Evolutionary conservation across 2,888 invertebrate species (phyloP).

Genomic region (Lochmaea crataegi): DNA sequence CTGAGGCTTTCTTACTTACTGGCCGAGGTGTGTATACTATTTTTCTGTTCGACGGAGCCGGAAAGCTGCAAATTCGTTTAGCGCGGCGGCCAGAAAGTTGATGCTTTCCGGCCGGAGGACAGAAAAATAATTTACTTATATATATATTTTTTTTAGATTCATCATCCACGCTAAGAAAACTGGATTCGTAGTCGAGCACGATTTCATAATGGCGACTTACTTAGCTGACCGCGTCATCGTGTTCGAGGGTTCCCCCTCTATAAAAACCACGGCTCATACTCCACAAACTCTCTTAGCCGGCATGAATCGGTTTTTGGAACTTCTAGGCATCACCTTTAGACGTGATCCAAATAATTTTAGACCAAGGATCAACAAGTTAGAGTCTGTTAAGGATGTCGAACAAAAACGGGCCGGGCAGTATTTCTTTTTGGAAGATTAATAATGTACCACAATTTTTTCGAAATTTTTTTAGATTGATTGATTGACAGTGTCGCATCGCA

Average conservation of each 20-base stretch:
- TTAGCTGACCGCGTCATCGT: slow-evolving; percentile 98
- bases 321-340: slow-evolving; percentile 97
- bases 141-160: slow-evolving; percentile 77
- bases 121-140: too few relatives aligned
- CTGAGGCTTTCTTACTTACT: too few relatives aligned
- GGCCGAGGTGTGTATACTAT: too few relatives aligned
- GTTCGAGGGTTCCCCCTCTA: slow-evolving; percentile 94
- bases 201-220: slow-evolving; percentile 99
- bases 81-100: too few relatives aligned
- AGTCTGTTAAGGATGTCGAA: slow-evolving; percentile 97
- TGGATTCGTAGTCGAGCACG: slow-evolving; percentile 99
- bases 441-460: background rate
- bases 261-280: slow-evolving; percentile 87
- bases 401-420: slow-evolving; percentile 98
- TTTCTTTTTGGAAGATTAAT: slow-evolving; percentile 97
- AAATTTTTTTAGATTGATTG: background rate
- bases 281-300: slow-evolving; percentile 95
- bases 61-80: too few relatives aligned
- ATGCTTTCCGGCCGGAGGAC: too few relatives aligned
- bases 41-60: too few relatives aligned
- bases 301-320: slow-evolving; percentile 97
- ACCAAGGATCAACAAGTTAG: slow-evolving; percentile 96
- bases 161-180: slow-evolving; percentile 99
- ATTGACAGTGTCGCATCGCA: background rate
- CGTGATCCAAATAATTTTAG: slow-evolving; percentile 99